A percentile compares a stretch with the other conserved stretches of the same genome.
Conservation (phyloP, 2,888 invertebrate species). For the Melikaiella ostensackeni region DNA sequence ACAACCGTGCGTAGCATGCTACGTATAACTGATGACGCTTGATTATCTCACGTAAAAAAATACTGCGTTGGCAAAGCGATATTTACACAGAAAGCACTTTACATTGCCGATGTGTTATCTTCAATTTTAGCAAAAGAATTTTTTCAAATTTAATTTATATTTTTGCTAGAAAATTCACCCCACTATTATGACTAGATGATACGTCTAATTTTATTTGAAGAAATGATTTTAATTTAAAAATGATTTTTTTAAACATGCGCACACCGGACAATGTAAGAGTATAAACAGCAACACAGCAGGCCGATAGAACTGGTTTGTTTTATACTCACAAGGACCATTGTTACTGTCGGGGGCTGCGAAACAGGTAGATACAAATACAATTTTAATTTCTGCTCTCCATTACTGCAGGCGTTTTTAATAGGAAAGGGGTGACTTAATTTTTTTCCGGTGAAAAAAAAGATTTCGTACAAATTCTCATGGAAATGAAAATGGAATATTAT, state of each 20-base stretch:
- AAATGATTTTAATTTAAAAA: not conserved
- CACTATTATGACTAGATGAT: not conserved
- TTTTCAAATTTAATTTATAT: not conserved
- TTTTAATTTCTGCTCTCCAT: slow-evolving; percentile 64
- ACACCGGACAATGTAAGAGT: slow-evolving; percentile 30
- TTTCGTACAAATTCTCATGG: not conserved
- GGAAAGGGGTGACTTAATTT: slow-evolving; percentile 6
- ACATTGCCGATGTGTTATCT: slow-evolving; percentile 20
- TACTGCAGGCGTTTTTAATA: slow-evolving; percentile 47
- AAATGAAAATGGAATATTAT: not conserved
- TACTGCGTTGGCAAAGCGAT: slow-evolving; percentile 24
- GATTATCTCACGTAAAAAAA: not conserved
- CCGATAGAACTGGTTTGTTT: slow-evolving; percentile 74
- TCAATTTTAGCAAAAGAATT: not conserved
- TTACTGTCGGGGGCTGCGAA: slow-evolving; percentile 92
- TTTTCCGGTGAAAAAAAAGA: not conserved
- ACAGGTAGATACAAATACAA: slow-evolving; percentile 78
- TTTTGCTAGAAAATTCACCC: not conserved
- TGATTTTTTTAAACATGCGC: not conserved
- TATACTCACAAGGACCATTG: slow-evolving; percentile 93
- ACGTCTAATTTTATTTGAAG: not conserved
- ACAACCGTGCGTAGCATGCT: not conserved
- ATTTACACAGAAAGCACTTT: slow-evolving; percentile 33
- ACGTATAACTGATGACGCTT: not conserved
- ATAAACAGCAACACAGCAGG: slow-evolving; percentile 73